A percentile compares a stretch with the other conserved stretches of the same genome.
Evolutionary conservation across 2,797 vertebrate genomes (phyloP).

Genomic region (Hypotaenidia philippensis): DNA sequence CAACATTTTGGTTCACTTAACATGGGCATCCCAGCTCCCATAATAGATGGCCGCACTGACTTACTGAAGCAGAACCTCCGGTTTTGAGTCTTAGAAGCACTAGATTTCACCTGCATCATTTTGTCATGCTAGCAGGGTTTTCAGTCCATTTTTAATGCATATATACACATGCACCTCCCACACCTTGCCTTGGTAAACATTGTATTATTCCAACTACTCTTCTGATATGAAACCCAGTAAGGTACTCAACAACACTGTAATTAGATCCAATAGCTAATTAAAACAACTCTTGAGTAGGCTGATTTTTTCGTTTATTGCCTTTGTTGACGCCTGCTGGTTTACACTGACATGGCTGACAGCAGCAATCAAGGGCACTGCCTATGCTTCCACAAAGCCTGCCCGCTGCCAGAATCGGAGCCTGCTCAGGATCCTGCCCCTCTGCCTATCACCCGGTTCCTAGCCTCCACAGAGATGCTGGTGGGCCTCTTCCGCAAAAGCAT

Average conservation of each 20-base stretch:
- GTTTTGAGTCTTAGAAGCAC: neutral
- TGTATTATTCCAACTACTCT: neutral
- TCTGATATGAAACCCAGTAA: slow-evolving; percentile 8
- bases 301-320: neutral
- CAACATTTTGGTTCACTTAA: slow-evolving; percentile 68
- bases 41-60: neutral
- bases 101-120: neutral
- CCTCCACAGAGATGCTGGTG: neutral
- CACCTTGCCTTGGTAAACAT: neutral
- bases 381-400: neutral
- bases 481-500: neutral
- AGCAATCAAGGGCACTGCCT: neutral
- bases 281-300: neutral
- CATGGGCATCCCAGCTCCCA: slow-evolving; percentile 5
- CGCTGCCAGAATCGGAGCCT: neutral
- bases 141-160: neutral
- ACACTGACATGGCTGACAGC: neutral
- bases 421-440: neutral
- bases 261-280: neutral
- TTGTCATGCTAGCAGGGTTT: neutral
- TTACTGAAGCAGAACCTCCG: neutral
- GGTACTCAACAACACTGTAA: neutral
- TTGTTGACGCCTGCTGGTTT: neutral
- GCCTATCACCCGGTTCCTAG: neutral
- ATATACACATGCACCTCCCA: neutral